Conservation (phyloP, 1,140 invertebrate species). For the Melipona quadrifasciata region DNA sequence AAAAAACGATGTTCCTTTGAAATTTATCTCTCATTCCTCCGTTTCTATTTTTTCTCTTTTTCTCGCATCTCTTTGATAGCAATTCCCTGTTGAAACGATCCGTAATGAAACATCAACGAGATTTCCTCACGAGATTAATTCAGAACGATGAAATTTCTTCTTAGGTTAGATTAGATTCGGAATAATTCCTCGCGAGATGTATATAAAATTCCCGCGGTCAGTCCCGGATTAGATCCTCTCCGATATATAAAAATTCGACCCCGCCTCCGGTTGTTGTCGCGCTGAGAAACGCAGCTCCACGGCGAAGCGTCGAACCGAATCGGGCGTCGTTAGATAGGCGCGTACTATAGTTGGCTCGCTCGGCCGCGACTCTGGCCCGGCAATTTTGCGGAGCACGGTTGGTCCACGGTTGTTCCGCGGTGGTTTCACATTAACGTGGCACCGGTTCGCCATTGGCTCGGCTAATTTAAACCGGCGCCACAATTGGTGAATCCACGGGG, state of each 20-base stretch:
- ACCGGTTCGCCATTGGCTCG: constrained; percentile 56
- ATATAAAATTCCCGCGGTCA: no score
- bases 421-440: constrained; percentile 20
- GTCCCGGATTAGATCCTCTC: no score
- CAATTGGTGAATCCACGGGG: constrained; percentile 69
- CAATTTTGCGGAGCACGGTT: constrained; percentile 29
- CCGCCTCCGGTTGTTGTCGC: no score
- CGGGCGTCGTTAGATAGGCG: constrained; percentile 47
- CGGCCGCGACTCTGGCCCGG: constrained; percentile 39
- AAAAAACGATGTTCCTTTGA: not conserved
- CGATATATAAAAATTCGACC: no score
- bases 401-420: constrained; percentile 16
- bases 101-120: not conserved
- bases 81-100: not conserved
- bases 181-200: no score
- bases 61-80: not conserved
- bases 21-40: not conserved
- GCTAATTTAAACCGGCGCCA: constrained; percentile 71
- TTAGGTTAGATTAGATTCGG: no score
- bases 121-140: no score
- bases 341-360: constrained; percentile 55
- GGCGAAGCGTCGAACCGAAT: constrained; percentile 3
- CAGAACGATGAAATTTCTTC: no score
- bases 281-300: no score
- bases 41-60: no score